Conservation (phyloP, 2,797 vertebrate species). For the Sphenodon punctatus region DNA sequence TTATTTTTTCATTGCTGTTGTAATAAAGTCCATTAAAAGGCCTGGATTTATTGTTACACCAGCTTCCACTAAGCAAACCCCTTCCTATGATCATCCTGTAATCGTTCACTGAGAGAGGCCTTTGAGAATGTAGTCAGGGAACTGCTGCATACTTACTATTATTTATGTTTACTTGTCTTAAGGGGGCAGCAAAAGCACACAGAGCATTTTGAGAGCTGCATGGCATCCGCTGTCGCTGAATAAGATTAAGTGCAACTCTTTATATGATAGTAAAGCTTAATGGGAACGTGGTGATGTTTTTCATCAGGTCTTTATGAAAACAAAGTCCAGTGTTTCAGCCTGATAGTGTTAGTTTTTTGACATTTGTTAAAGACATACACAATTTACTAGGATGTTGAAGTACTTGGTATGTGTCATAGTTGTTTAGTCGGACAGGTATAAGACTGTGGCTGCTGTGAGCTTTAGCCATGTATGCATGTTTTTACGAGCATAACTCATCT, state of each 20-base stretch:
- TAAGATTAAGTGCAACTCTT: constrained; percentile 59
- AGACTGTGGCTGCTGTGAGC: background rate
- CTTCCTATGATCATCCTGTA: background rate
- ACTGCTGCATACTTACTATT: constrained; percentile 1
- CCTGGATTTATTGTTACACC: constrained; percentile 23
- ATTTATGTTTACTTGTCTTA: constrained; percentile 75
- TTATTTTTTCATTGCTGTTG: constrained; percentile 12
- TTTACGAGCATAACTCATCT: constrained; percentile 44
- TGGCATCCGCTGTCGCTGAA: constrained; percentile 27
- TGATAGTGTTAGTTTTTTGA: constrained; percentile 40
- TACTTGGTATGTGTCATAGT: constrained; percentile 10
- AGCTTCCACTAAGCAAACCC: background rate
- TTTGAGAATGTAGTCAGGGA: constrained; percentile 23
- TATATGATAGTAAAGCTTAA: constrained; percentile 48
- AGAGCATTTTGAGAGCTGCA: background rate
- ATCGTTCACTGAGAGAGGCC: background rate
- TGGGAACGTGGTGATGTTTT: constrained; percentile 45
- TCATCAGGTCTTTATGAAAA: constrained; percentile 53
- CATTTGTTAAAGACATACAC: constrained; percentile 40
- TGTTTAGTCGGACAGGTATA: constrained; percentile 36
- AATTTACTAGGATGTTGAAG: constrained; percentile 33
- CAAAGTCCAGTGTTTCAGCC: constrained; percentile 34
- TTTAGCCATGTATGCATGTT: background rate
- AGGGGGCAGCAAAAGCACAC: constrained; percentile 75
- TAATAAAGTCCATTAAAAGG: background rate